Evolutionary conservation across 37 sponge, comb jelly and placozoan species (phyloP).

Genomic region (Beroe ovata): DNA sequence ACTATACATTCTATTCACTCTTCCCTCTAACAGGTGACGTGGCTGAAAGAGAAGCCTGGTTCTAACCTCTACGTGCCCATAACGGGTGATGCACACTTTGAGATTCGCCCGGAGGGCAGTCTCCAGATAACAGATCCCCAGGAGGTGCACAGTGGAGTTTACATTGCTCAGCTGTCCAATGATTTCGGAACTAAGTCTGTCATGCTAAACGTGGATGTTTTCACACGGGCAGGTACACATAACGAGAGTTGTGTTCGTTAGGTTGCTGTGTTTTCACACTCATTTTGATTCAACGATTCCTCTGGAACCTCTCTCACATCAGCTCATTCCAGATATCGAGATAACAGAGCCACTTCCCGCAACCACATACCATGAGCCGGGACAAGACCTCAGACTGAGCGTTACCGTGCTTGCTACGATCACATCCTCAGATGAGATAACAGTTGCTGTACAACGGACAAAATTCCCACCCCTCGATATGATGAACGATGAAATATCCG

Average conservation of each 20-base stretch:
- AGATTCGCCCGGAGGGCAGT: background rate
- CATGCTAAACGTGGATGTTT: background rate
- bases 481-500: background rate
- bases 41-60: background rate
- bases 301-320: too few relatives aligned
- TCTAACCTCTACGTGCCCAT: background rate
- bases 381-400: background rate
- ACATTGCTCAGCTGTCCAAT: background rate
- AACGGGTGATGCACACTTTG: background rate
- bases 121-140: background rate
- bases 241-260: too few relatives aligned
- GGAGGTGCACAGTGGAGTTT: background rate
- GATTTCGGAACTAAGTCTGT: background rate
- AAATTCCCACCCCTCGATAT: too few relatives aligned
- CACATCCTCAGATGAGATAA: background rate
- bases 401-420: background rate
- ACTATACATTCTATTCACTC: too few relatives aligned
- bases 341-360: conserved; percentile 33
- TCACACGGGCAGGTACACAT: background rate
- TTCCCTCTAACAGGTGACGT: background rate
- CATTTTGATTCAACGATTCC: too few relatives aligned
- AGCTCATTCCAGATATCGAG: too few relatives aligned
- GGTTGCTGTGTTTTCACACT: too few relatives aligned
- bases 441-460: background rate
- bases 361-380: background rate